Evolutionary conservation across 2,888 invertebrate genomes (phyloP).

Genomic region (Pterostichus madidus): DNA sequence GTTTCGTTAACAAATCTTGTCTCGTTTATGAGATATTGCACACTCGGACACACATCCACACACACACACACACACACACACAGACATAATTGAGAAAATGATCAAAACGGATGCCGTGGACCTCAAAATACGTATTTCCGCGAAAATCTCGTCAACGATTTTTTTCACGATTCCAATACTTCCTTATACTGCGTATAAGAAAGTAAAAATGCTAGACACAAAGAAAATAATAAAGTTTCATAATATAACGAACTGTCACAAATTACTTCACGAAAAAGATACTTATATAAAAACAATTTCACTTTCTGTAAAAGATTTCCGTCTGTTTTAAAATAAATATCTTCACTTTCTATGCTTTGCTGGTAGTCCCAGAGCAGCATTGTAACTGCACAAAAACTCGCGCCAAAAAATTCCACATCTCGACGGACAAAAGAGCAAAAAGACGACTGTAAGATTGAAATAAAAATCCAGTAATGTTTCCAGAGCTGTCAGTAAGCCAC

Average conservation of each 20-base stretch:
- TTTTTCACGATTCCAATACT: no score
- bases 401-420: conserved; percentile 30
- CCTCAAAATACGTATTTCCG: no score
- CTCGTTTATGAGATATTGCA: no score
- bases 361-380: not conserved
- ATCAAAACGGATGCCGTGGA: no score
- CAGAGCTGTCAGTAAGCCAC: conserved; percentile 30
- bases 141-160: no score
- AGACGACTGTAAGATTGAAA: conserved; percentile 40
- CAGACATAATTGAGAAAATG: no score
- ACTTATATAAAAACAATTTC: conserved; percentile 34
- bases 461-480: conserved; percentile 48
- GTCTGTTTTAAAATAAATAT: conserved; percentile 47
- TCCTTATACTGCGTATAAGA: no score
- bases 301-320: conserved; percentile 30
- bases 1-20: no score
- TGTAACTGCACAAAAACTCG: conserved; percentile 15
- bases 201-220: no score
- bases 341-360: conserved; percentile 22
- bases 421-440: conserved; percentile 13
- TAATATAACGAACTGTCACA: not conserved
- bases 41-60: no score
- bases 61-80: no score
- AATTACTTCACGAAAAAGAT: not conserved
- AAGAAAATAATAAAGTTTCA: conserved; percentile 1